These are phyloP conservation scores for Planococcus citri DNA, from an alignment of 1,140 invertebrate genomes.

Conservation along the genomic window DNA sequence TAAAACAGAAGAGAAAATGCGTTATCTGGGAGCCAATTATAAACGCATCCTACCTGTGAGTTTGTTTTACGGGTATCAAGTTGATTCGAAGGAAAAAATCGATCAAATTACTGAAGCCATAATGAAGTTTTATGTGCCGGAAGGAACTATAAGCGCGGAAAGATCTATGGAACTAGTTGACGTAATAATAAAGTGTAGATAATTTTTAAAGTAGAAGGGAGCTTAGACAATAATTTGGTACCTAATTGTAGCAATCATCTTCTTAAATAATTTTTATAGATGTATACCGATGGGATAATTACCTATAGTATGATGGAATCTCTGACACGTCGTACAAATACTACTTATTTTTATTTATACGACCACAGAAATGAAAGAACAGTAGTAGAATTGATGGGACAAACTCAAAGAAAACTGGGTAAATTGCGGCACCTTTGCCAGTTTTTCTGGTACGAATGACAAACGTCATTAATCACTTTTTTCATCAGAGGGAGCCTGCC, in stretches of 20 bases:
- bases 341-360: background rate
- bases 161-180: background rate
- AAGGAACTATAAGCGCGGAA: background rate
- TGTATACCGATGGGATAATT: background rate
- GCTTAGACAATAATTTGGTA: too few species aligned
- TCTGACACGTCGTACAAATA: background rate
- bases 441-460: too few species aligned
- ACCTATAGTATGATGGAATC: background rate
- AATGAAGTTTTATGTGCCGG: background rate
- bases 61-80: background rate
- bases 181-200: background rate
- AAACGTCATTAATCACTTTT: too few species aligned
- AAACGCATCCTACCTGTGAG: background rate
- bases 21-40: background rate
- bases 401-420: background rate
- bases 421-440: too few species aligned
- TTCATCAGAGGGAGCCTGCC: background rate
- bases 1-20: background rate
- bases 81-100: background rate
- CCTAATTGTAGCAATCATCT: too few species aligned
- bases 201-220: background rate
- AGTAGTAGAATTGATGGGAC: background rate
- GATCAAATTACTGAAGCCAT: background rate
- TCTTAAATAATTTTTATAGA: too few species aligned
- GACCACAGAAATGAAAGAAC: background rate